Percentiles rank a stretch among this genome's conserved stretches.
These are phyloP conservation scores for Hipparchia semele DNA, from an alignment of 2,888 invertebrate species.

Conservation along the genomic window DNA sequence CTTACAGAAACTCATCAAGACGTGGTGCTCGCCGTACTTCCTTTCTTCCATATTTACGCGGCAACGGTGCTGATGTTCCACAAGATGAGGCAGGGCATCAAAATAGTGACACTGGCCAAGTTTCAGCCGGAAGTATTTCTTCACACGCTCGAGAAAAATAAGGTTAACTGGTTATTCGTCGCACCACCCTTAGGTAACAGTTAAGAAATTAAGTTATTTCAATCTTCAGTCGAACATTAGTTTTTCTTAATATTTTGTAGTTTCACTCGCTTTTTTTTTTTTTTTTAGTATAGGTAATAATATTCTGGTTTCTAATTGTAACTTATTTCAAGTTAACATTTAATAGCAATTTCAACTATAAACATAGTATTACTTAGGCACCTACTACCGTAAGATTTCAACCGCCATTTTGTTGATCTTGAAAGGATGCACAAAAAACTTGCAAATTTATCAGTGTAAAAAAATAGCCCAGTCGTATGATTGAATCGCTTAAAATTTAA, in stretches of 20 bases:
- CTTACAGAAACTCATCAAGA: constrained; percentile 82
- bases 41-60: constrained; percentile 93
- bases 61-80: constrained; percentile 84
- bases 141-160: constrained; percentile 84
- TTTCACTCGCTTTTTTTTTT: no score
- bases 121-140: constrained; percentile 88
- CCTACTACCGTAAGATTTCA: no score
- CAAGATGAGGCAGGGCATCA: constrained; percentile 84
- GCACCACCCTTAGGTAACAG: constrained; percentile 90
- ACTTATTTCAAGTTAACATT: no score
- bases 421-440: no score
- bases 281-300: no score
- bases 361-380: no score
- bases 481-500: no score
- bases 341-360: no score
- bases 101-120: constrained; percentile 86
- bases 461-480: no score
- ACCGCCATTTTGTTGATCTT: no score
- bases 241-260: neutral
- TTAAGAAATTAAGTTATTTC: neutral
- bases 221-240: neutral
- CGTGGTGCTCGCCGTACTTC: constrained; percentile 85
- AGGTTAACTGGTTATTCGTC: constrained; percentile 84
- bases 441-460: no score
- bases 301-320: no score